These are phyloP conservation scores for Ditylenchus weischeri DNA, from an alignment of 2,888 invertebrate species.

Conservation along the genomic window DNA sequence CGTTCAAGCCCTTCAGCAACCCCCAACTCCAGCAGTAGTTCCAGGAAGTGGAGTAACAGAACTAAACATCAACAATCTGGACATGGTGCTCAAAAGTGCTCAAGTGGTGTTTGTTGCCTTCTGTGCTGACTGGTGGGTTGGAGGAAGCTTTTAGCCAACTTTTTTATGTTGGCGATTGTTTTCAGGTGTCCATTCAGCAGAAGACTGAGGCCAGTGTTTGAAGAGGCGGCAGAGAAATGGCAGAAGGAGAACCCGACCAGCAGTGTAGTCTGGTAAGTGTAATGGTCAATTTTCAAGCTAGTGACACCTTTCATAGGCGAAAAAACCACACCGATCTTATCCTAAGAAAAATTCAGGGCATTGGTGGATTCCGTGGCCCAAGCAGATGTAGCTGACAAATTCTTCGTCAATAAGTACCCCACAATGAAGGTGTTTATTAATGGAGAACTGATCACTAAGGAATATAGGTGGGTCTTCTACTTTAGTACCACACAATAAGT, in stretches of 20 bases:
- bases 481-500: too few species aligned
- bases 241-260: slow-evolving; percentile 34
- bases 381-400: slow-evolving; percentile 76
- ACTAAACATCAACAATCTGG: slow-evolving; percentile 49
- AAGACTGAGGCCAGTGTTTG: slow-evolving; percentile 89
- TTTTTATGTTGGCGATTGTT: slow-evolving; percentile 73
- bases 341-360: slow-evolving; percentile 24
- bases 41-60: slow-evolving; percentile 31
- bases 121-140: slow-evolving; percentile 98
- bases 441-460: slow-evolving; percentile 62
- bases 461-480: slow-evolving; percentile 58
- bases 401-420: slow-evolving; percentile 80
- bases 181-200: slow-evolving; percentile 99
- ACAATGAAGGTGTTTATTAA: slow-evolving; percentile 66
- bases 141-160: slow-evolving; percentile 88
- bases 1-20: too few species aligned
- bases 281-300: too few species aligned
- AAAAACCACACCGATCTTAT: too few species aligned
- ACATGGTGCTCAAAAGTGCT: slow-evolving; percentile 45
- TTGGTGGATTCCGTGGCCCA: slow-evolving; percentile 53
- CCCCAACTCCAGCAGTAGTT: not conserved
- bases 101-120: slow-evolving; percentile 47
- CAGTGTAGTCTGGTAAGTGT: slow-evolving; percentile 11
- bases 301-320: too few species aligned
- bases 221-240: slow-evolving; percentile 87